phyloP scores from a whole-genome alignment of 1,140 invertebrate species.

The Anadara kagoshimensis region DNA sequence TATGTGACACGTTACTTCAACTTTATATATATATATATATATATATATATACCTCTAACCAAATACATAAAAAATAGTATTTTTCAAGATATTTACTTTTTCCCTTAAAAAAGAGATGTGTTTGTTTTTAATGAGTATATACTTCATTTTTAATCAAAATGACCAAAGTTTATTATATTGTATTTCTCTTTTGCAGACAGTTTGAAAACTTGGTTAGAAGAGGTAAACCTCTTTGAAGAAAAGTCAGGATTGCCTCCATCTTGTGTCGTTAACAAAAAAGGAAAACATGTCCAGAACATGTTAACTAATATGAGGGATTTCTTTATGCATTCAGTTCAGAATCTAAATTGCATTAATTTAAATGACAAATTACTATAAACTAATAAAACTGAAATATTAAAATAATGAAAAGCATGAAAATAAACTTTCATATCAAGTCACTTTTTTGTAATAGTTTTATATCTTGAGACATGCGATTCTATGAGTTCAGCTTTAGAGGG shows the following conservation, averaged over 20 bases:
- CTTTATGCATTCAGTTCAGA: background rate
- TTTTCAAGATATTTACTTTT: too few relatives aligned
- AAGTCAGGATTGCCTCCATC: background rate
- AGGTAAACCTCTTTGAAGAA: constrained; percentile 1
- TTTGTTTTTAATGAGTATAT: background rate
- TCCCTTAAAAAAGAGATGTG: background rate
- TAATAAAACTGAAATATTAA: too few relatives aligned
- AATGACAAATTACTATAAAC: too few relatives aligned
- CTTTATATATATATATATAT: too few relatives aligned
- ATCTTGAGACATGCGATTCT: background rate
- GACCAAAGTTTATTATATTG: background rate
- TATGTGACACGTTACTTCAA: too few relatives aligned
- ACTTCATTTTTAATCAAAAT: background rate
- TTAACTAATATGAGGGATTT: constrained; percentile 1
- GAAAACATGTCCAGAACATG: background rate
- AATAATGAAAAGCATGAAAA: too few relatives aligned
- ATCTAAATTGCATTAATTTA: background rate
- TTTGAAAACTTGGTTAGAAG: background rate
- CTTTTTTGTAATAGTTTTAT: constrained; percentile 1
- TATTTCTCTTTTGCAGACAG: constrained; percentile 4
- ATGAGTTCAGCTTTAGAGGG: background rate
- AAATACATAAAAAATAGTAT: too few relatives aligned
- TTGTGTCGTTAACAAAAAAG: constrained; percentile 1
- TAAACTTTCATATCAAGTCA: too few relatives aligned
- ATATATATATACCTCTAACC: too few relatives aligned